Conservation (phyloP, 2,797 vertebrate genomes). For the Ctenopoma kingsleyae region DNA sequence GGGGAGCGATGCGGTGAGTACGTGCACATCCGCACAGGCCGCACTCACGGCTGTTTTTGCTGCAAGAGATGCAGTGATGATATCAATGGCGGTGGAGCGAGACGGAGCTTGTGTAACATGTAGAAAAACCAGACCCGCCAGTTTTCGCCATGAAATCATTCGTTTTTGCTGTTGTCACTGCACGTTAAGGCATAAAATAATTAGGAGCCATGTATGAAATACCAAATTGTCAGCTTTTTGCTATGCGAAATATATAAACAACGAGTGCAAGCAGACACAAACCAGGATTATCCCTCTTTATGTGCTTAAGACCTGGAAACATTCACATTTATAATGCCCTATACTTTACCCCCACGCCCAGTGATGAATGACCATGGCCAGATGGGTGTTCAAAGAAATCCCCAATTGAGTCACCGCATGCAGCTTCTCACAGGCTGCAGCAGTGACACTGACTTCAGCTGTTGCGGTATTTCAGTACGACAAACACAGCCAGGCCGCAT, state of each 20-base stretch:
- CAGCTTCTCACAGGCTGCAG: background rate
- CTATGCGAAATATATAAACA: background rate
- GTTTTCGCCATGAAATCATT: constrained; percentile 20
- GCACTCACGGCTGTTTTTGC: constrained; percentile 19
- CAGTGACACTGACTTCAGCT: constrained; percentile 27
- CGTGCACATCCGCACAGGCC: constrained; percentile 57
- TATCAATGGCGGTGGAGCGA: background rate
- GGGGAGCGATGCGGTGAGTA: constrained; percentile 29
- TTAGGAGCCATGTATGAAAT: no score
- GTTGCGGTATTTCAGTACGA: constrained; percentile 18
- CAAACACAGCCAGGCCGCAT: background rate
- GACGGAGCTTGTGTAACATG: background rate
- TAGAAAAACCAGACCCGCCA: constrained; percentile 37
- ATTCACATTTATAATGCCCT: constrained; percentile 13
- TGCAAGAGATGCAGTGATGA: background rate
- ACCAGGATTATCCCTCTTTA: background rate
- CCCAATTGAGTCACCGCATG: constrained; percentile 41
- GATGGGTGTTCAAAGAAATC: constrained; percentile 47
- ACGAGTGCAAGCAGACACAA: background rate
- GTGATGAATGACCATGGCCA: constrained; percentile 35
- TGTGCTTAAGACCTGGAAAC: background rate
- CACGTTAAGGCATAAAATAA: background rate
- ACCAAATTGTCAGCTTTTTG: background rate
- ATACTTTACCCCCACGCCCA: constrained; percentile 20
- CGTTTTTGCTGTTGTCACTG: background rate